Conservation (phyloP, 53 echinoderm and acorn worm species). For the Luidia sarsii region DNA sequence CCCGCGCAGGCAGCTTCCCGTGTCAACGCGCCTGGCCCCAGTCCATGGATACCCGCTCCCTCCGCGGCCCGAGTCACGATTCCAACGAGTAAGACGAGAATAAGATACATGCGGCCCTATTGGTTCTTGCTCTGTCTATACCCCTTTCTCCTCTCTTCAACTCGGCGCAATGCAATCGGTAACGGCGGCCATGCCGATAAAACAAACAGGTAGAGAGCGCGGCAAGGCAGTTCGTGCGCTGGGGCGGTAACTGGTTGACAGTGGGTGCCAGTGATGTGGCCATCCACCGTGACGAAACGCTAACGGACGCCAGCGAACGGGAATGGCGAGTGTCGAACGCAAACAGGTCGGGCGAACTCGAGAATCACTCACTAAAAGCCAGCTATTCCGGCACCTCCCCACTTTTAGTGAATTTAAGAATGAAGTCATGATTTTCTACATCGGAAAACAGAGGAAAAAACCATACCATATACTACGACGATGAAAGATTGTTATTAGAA, state of each 20-base stretch:
- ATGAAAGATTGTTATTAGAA: too few relatives aligned
- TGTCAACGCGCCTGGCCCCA: slow-evolving; percentile 17
- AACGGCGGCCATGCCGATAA: slow-evolving; percentile 8
- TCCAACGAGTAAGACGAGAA: neutral
- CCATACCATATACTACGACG: too few relatives aligned
- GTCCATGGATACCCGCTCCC: neutral
- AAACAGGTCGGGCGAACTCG: too few relatives aligned
- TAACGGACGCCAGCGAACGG: slow-evolving; percentile 21
- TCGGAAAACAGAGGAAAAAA: too few relatives aligned
- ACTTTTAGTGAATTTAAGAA: too few relatives aligned
- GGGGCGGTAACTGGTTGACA: slow-evolving; percentile 27
- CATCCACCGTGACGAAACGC: slow-evolving; percentile 34
- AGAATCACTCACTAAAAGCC: too few relatives aligned
- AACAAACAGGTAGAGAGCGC: slow-evolving; percentile 2
- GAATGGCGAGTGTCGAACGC: too few relatives aligned
- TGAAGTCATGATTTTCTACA: too few relatives aligned
- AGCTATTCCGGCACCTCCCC: too few relatives aligned
- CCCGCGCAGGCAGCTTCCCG: slow-evolving; percentile 18
- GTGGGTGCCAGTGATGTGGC: slow-evolving; percentile 30
- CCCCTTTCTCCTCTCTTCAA: neutral
- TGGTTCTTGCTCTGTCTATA: neutral
- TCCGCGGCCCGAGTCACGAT: slow-evolving; percentile 9
- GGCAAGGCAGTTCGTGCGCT: neutral
- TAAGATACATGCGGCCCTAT: slow-evolving; percentile 8
- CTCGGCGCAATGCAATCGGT: slow-evolving; percentile 2